Evolutionary conservation across 2,797 vertebrate species (phyloP).

Genomic region (Typhlichthys eigenmanni): DNA sequence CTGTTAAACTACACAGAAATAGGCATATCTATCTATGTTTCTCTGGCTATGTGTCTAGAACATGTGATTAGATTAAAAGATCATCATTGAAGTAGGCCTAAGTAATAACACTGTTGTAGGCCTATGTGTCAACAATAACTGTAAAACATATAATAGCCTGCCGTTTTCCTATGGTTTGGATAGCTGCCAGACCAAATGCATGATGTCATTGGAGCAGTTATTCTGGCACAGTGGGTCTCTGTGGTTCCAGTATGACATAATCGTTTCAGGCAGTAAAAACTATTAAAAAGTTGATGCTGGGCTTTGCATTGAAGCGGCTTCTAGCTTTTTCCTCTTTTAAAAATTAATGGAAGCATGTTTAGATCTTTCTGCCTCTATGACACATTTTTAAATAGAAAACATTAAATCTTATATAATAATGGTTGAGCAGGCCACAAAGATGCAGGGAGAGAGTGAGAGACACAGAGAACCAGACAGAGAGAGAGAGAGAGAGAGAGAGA

Average conservation of each 20-base stretch:
- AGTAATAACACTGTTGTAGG: neutral
- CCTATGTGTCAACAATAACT: constrained; percentile 14
- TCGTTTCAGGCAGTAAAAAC: constrained; percentile 28
- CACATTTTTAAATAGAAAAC: constrained; percentile 7
- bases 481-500: too few relatives aligned
- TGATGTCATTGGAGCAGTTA: constrained; percentile 60
- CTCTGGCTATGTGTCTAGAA: too few relatives aligned
- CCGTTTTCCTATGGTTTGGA: constrained; percentile 39
- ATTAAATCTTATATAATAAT: too few relatives aligned
- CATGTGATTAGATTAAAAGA: too few relatives aligned
- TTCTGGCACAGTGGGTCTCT: constrained; percentile 40
- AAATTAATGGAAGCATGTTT: neutral
- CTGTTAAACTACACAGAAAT: neutral
- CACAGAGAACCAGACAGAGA: too few relatives aligned
- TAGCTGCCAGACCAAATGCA: constrained; percentile 57
- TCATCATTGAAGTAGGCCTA: neutral
- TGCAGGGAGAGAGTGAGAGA: too few relatives aligned
- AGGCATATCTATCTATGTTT: neutral
- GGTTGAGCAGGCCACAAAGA: too few relatives aligned
- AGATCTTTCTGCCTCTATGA: neutral
- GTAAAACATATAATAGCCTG: constrained; percentile 24
- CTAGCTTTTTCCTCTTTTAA: neutral
- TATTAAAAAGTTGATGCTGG: constrained; percentile 15
- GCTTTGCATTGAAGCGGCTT: constrained; percentile 13
- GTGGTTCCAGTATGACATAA: constrained; percentile 64